A percentile compares a stretch with the other conserved stretches of the same genome.
Evolutionary conservation across 2,888 invertebrate genomes (phyloP).

Genomic region (Drosophila macrospina): DNA sequence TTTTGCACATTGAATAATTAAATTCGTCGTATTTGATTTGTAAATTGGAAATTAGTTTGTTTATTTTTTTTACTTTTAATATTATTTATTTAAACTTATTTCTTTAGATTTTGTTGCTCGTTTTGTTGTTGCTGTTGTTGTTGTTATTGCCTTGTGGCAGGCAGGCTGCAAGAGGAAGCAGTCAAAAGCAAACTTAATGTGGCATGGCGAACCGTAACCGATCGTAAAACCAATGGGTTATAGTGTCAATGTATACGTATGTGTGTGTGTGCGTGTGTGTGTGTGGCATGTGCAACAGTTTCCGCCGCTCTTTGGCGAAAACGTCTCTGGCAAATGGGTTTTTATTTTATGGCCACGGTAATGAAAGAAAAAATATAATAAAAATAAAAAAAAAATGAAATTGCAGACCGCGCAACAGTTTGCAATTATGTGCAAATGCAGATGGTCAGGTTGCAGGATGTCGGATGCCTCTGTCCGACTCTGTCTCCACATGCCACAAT

Average conservation of each 20-base stretch:
- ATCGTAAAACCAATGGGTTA: slow-evolving; percentile 70
- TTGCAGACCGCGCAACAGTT: slow-evolving; percentile 75
- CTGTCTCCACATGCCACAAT: slow-evolving; percentile 47
- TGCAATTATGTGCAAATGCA: slow-evolving; percentile 74
- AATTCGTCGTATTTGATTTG: slow-evolving; percentile 13
- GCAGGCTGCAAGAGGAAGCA: slow-evolving; percentile 45
- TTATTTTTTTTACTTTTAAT: slow-evolving; percentile 13
- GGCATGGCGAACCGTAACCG: slow-evolving; percentile 64
- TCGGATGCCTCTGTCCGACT: not conserved
- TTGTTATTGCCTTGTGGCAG: slow-evolving; percentile 15
- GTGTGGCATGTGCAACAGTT: too few species aligned
- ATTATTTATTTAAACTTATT: slow-evolving; percentile 2
- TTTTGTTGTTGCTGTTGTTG: too few species aligned
- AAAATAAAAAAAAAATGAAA: slow-evolving; percentile 32
- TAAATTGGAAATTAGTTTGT: slow-evolving; percentile 11
- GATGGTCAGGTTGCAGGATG: slow-evolving; percentile 29
- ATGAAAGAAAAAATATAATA: slow-evolving; percentile 50
- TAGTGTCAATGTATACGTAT: slow-evolving; percentile 5
- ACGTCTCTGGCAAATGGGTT: slow-evolving; percentile 56
- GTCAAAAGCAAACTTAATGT: slow-evolving; percentile 70
- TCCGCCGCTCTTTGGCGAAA: slow-evolving; percentile 15
- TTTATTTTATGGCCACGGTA: slow-evolving; percentile 57
- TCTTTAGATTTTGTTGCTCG: slow-evolving; percentile 35
- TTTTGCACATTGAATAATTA: slow-evolving; percentile 16
- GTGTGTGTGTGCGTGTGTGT: slow-evolving; percentile 2